These are phyloP conservation scores for Lytechinus variegatus DNA, from an alignment of 35 echinoderm and acorn worm genomes.

Conservation along the genomic window DNA sequence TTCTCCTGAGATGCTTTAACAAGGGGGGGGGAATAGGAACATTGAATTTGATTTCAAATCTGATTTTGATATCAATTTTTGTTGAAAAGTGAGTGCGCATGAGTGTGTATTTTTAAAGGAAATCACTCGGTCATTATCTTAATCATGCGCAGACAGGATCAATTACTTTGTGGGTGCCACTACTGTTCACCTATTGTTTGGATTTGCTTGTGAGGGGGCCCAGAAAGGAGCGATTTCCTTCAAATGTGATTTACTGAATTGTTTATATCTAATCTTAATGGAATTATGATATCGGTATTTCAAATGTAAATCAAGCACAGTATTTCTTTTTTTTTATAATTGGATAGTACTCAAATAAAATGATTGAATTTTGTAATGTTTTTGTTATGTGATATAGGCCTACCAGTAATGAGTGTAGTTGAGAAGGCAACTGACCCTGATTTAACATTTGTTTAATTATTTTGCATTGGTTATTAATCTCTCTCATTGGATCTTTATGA, in stretches of 20 bases:
- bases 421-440: not conserved
- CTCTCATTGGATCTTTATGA: too few species aligned
- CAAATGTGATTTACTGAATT: not conserved
- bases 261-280: too few species aligned
- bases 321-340: too few species aligned
- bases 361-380: too few species aligned
- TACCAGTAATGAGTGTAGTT: not conserved
- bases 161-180: not conserved
- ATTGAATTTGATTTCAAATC: not conserved
- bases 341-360: too few species aligned
- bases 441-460: not conserved
- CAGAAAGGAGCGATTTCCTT: not conserved
- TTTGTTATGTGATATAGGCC: not conserved
- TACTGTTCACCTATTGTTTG: not conserved
- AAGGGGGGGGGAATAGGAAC: not conserved
- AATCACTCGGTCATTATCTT: not conserved
- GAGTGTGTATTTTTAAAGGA: not conserved
- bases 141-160: not conserved
- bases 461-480: not conserved
- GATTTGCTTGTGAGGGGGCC: not conserved
- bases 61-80: not conserved
- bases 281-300: too few species aligned
- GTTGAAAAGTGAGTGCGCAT: not conserved
- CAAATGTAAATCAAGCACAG: too few species aligned
- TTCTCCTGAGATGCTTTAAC: not conserved